phyloP scores from a whole-genome alignment of 2,888 invertebrate genomes.

The Scotopteryx bipunctaria region DNA sequence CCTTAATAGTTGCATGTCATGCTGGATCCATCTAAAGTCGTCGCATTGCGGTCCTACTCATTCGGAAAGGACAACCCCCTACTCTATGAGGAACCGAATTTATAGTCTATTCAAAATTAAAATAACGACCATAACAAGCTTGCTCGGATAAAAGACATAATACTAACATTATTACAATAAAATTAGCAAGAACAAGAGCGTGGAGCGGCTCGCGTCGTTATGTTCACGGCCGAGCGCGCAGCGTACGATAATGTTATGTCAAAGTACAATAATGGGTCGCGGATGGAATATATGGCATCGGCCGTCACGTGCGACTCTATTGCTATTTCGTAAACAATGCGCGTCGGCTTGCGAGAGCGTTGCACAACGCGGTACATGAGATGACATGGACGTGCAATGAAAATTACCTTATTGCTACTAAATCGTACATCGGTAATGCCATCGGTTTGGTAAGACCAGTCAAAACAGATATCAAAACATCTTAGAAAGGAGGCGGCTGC shows the following conservation, averaged over 20 bases:
- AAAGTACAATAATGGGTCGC: neutral
- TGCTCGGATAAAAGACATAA: too few relatives aligned
- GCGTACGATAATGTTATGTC: neutral
- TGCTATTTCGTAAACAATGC: constrained; percentile 29
- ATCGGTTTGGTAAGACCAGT: neutral
- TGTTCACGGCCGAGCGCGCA: neutral
- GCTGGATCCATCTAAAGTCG: neutral
- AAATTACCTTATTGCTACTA: constrained; percentile 16
- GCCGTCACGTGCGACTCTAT: constrained; percentile 16
- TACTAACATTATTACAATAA: too few relatives aligned
- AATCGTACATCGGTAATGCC: constrained; percentile 5
- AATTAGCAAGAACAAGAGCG: too few relatives aligned
- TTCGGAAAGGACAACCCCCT: neutral
- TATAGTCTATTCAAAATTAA: too few relatives aligned
- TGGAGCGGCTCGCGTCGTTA: too few relatives aligned
- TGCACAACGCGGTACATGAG: constrained; percentile 18
- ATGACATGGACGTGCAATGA: constrained; percentile 14
- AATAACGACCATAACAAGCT: neutral
- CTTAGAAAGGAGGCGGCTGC: neutral
- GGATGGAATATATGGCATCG: neutral
- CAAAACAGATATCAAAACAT: neutral
- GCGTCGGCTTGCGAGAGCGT: constrained; percentile 27
- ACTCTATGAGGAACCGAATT: neutral
- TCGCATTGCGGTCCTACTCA: neutral
- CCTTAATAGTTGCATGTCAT: neutral